These are phyloP conservation scores for Mugil cephalus DNA, from an alignment of 2,113 vertebrate species.

Conservation along the genomic window DNA sequence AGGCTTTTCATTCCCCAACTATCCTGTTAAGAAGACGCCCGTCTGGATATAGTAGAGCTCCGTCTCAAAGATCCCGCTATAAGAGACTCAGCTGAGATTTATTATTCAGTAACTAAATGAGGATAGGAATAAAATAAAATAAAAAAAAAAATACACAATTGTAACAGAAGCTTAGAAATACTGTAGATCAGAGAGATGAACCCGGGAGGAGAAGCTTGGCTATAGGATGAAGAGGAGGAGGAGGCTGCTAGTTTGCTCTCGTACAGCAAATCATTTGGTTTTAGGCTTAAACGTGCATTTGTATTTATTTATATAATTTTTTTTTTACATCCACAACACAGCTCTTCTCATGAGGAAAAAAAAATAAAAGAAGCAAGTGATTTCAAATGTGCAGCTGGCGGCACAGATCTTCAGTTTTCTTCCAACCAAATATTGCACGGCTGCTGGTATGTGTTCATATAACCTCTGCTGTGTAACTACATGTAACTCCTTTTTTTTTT, in stretches of 20 bases:
- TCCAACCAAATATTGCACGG: constrained; percentile 63
- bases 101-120: constrained; percentile 73
- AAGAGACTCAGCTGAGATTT: constrained; percentile 76
- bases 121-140: constrained; percentile 71
- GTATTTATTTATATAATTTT: neutral
- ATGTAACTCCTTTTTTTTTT: constrained; percentile 37
- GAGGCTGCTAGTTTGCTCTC: constrained; percentile 62
- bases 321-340: constrained; percentile 60
- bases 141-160: constrained; percentile 70
- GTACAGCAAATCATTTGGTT: constrained; percentile 78
- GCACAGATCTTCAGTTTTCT: constrained; percentile 53
- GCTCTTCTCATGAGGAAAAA: constrained; percentile 47
- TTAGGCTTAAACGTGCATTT: constrained; percentile 78
- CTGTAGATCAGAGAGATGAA: constrained; percentile 81
- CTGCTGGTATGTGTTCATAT: constrained; percentile 62
- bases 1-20: constrained; percentile 77
- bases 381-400: constrained; percentile 49
- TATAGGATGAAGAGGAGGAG: constrained; percentile 33
- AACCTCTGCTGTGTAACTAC: constrained; percentile 30
- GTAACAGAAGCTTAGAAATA: constrained; percentile 82
- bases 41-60: constrained; percentile 63
- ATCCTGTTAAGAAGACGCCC: constrained; percentile 73
- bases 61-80: constrained; percentile 74
- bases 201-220: constrained; percentile 68
- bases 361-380: constrained; percentile 54